phyloP scores from a whole-genome alignment of 2,888 invertebrate species.

The Netelia virgata region DNA sequence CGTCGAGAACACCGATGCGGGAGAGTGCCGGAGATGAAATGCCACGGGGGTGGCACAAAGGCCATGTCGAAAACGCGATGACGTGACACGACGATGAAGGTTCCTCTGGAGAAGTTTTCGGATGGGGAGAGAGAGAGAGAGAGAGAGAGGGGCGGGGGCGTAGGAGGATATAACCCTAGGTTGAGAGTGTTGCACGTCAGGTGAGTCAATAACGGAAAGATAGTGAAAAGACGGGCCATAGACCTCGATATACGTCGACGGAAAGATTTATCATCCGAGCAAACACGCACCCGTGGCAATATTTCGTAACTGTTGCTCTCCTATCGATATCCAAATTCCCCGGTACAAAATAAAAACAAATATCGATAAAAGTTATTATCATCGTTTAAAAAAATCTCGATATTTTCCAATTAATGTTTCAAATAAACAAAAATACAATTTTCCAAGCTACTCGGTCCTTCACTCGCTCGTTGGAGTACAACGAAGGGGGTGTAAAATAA shows the following conservation, averaged over 20 bases:
- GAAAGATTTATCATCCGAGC: not conserved
- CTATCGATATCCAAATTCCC: too few relatives aligned
- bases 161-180: conserved; percentile 17
- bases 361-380: too few relatives aligned
- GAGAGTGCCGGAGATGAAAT: conserved; percentile 13
- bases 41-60: conserved; percentile 39
- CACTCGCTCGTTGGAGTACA: too few relatives aligned
- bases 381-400: too few relatives aligned
- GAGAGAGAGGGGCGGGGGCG: too few relatives aligned
- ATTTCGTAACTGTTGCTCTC: too few relatives aligned
- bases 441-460: too few relatives aligned
- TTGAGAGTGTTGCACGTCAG: conserved; percentile 11
- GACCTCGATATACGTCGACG: conserved; percentile 36
- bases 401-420: too few relatives aligned
- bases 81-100: conserved; percentile 46
- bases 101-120: conserved; percentile 49
- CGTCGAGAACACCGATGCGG: conserved; percentile 40
- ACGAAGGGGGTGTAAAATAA: not conserved
- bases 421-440: too few relatives aligned
- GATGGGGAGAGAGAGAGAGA: too few relatives aligned
- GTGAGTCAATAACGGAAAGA: conserved; percentile 2
- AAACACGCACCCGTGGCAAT: not conserved
- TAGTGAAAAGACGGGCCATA: not conserved
- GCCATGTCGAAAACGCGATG: conserved; percentile 41
- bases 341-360: too few relatives aligned